Conservation (phyloP, 1,140 invertebrate genomes). For the Aphaenogaster ashmeadi region DNA sequence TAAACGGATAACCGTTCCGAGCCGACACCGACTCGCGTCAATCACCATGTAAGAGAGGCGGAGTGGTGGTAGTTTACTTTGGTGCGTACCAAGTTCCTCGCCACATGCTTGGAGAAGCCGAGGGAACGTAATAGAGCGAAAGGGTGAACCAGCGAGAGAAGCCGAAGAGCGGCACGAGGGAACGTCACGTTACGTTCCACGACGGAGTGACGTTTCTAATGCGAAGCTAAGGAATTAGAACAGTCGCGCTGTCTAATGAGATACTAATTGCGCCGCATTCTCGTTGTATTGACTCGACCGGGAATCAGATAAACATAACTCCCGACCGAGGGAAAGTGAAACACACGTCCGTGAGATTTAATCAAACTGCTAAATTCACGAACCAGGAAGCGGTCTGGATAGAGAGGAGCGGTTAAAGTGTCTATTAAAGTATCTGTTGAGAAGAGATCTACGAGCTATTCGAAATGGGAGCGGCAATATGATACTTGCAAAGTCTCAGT, state of each 20-base stretch:
- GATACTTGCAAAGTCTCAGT: not conserved
- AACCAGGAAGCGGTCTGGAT: constrained; percentile 7
- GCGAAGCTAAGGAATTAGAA: constrained; percentile 78
- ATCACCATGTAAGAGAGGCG: constrained; percentile 54
- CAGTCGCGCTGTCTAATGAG: constrained; percentile 75
- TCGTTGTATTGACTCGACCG: constrained; percentile 68
- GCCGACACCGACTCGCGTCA: constrained; percentile 48
- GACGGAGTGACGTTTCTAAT: constrained; percentile 81
- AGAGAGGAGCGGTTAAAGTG: constrained; percentile 36
- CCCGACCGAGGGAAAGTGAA: constrained; percentile 69
- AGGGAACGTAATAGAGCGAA: constrained; percentile 35
- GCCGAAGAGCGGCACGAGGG: constrained; percentile 60
- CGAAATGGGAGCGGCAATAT: not conserved
- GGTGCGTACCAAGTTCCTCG: constrained; percentile 54
- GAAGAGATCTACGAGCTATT: not conserved
- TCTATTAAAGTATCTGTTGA: constrained; percentile 24
- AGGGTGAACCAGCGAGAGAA: constrained; percentile 35
- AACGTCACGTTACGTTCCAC: constrained; percentile 73
- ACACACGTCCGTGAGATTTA: constrained; percentile 63
- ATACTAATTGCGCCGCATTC: constrained; percentile 76
- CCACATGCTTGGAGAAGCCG: constrained; percentile 49
- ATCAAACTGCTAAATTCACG: constrained; percentile 58
- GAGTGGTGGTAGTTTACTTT: constrained; percentile 73
- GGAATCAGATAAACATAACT: constrained; percentile 70
- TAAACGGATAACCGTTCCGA: constrained; percentile 43